Evolutionary conservation across 2,888 invertebrate species (phyloP).

Genomic region (Pasiphila rectangulata): DNA sequence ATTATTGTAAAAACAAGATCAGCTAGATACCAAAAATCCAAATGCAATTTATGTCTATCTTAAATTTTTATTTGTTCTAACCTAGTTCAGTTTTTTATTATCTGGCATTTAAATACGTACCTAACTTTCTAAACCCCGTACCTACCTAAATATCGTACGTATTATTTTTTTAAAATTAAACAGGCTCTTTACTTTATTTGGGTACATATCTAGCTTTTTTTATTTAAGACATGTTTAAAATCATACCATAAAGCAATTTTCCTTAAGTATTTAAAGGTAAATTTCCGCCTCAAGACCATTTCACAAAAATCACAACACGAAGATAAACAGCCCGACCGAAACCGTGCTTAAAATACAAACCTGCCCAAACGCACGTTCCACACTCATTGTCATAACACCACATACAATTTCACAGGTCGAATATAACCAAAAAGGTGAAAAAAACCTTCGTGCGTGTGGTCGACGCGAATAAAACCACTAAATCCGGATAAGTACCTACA

Average conservation of each 20-base stretch:
- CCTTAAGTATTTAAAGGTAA: background rate
- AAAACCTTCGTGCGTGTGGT: conserved; percentile 37
- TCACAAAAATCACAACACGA: conserved; percentile 24
- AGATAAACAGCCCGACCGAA: conserved; percentile 34
- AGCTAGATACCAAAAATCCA: too few relatives aligned
- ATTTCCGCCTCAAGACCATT: conserved; percentile 14
- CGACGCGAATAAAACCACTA: conserved; percentile 37
- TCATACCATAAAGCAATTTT: background rate
- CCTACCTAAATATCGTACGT: too few relatives aligned
- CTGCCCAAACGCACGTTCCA: conserved; percentile 67
- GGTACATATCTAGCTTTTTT: too few relatives aligned
- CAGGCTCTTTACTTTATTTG: too few relatives aligned
- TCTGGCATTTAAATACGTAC: too few relatives aligned
- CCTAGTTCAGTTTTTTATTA: too few relatives aligned
- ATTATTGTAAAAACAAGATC: too few relatives aligned
- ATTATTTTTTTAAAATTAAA: too few relatives aligned
- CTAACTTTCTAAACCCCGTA: too few relatives aligned
- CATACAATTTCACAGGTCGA: conserved; percentile 69
- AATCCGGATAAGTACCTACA: conserved; percentile 53
- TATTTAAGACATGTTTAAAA: too few relatives aligned
- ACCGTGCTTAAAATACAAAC: conserved; percentile 73
- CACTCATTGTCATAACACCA: conserved; percentile 76
- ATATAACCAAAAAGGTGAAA: conserved; percentile 39
- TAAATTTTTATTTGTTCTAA: too few relatives aligned
- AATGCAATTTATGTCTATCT: too few relatives aligned